Conservation (phyloP, 2,888 invertebrate species). For the Nephrotoma guestfalica region DNA sequence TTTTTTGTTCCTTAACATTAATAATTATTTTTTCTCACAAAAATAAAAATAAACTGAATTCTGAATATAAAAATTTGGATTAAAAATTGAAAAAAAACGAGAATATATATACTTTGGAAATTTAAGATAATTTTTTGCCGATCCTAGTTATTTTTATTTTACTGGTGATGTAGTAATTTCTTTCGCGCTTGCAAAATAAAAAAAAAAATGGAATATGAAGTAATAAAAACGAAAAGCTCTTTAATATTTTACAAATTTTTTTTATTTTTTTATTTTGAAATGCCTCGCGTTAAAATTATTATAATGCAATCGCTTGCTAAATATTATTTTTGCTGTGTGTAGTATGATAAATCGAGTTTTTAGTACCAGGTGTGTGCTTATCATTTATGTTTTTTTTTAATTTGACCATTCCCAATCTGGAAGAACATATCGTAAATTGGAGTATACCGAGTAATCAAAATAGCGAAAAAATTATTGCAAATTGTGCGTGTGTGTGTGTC, state of each 20-base stretch:
- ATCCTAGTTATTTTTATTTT: background rate
- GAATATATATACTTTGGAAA: background rate
- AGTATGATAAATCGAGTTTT: background rate
- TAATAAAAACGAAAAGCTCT: background rate
- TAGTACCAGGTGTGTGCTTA: too few relatives aligned
- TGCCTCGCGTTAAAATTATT: background rate
- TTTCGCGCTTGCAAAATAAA: background rate
- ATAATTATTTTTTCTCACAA: background rate
- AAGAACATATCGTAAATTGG: too few relatives aligned
- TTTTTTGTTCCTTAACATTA: background rate
- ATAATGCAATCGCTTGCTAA: background rate
- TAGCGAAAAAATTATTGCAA: too few relatives aligned
- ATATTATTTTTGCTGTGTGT: background rate
- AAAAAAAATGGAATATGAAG: background rate
- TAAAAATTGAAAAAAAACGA: background rate
- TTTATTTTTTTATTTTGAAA: background rate
- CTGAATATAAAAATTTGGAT: background rate
- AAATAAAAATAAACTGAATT: background rate
- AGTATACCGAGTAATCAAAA: too few relatives aligned
- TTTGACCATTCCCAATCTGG: too few relatives aligned
- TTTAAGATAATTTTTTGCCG: background rate
- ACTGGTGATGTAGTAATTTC: background rate
- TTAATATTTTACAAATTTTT: background rate
- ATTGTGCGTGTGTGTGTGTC: too few relatives aligned
- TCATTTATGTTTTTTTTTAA: too few relatives aligned